Percentiles rank a stretch among this genome's conserved stretches.
These are phyloP conservation scores for Goniozus legneri DNA, from an alignment of 1,140 invertebrate species.

Conservation along the genomic window DNA sequence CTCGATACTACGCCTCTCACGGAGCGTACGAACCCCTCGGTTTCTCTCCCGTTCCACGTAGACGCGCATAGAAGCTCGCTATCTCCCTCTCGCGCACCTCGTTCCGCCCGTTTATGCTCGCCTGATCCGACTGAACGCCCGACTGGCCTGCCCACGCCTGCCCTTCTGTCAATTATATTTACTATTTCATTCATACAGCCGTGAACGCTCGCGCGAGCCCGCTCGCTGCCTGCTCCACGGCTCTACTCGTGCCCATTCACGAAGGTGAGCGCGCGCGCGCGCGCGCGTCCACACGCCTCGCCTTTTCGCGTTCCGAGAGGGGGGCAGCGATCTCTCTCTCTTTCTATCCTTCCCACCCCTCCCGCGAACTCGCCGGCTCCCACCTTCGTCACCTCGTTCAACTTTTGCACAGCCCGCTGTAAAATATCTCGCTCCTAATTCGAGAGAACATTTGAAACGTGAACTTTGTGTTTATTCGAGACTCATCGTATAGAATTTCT, in stretches of 20 bases:
- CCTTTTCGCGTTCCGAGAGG: too few relatives aligned
- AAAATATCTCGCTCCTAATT: too few relatives aligned
- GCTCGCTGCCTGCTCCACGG: slow-evolving; percentile 28
- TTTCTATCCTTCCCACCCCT: background rate
- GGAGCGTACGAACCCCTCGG: too few relatives aligned
- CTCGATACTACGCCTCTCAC: slow-evolving; percentile 42
- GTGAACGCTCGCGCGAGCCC: slow-evolving; percentile 9
- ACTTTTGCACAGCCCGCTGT: too few relatives aligned
- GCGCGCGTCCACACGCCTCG: too few relatives aligned
- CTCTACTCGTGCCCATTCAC: slow-evolving; percentile 39
- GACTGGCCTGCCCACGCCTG: slow-evolving; percentile 47
- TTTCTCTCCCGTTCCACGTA: too few relatives aligned
- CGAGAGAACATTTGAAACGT: too few relatives aligned
- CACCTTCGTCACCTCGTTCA: too few relatives aligned
- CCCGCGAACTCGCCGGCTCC: background rate
- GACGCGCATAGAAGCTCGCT: too few relatives aligned
- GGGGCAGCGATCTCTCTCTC: background rate
- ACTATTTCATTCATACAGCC: slow-evolving; percentile 50
- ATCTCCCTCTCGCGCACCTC: too few relatives aligned
- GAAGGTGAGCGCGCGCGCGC: slow-evolving; percentile 23
- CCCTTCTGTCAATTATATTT: slow-evolving; percentile 52
- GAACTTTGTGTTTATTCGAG: too few relatives aligned
- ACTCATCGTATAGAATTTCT: too few relatives aligned
- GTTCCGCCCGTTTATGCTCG: slow-evolving; percentile 36
- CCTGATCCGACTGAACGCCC: slow-evolving; percentile 36